phyloP scores from a whole-genome alignment of 2,888 invertebrate species.

The Ichneumoninae sp. region DNA sequence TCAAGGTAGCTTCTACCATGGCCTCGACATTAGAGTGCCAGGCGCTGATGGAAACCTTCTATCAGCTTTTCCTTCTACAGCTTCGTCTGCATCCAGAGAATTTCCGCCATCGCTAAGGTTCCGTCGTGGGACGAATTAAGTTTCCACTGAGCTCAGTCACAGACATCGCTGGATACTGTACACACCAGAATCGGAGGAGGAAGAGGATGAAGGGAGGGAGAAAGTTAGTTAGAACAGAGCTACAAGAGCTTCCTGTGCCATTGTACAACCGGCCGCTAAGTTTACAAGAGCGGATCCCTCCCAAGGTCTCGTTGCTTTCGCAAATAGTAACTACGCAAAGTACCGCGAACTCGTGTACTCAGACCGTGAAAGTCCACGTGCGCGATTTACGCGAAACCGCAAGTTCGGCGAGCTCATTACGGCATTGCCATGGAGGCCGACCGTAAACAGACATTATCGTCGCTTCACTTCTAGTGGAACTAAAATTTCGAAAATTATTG shows the following conservation, averaged over 20 bases:
- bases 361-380: neutral
- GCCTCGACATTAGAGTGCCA: neutral
- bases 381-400: neutral
- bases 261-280: neutral
- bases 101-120: neutral
- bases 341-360: neutral
- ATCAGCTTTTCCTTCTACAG: neutral
- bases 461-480: neutral
- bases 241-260: neutral
- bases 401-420: slow-evolving; percentile 1
- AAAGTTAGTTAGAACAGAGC: slow-evolving; percentile 10
- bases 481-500: neutral
- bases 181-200: slow-evolving; percentile 1
- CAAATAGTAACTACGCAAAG: neutral
- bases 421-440: neutral
- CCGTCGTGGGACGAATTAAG: slow-evolving; percentile 1
- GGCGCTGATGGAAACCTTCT: neutral
- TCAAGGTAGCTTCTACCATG: neutral
- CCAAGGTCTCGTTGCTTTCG: neutral
- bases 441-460: neutral
- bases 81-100: neutral
- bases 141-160: slow-evolving; percentile 7
- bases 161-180: neutral
- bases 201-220: neutral
- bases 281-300: neutral